phyloP scores from a whole-genome alignment of 2,113 vertebrate species.

The Rhodinocichla rosea region DNA sequence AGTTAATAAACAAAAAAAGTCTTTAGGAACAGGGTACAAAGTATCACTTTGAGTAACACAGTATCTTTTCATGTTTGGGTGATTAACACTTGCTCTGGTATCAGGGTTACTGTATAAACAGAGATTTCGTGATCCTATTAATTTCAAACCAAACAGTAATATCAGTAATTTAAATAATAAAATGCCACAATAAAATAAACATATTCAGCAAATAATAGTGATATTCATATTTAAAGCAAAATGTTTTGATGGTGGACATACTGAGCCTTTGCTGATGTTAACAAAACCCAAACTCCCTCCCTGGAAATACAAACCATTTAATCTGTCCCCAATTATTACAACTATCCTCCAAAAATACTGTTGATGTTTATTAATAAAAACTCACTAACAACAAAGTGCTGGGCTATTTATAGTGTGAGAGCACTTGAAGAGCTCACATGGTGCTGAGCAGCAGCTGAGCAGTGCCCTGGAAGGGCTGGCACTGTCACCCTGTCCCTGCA shows the following conservation, averaged over 20 bases:
- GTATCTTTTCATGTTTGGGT: neutral
- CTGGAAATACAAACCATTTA: neutral
- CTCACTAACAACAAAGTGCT: neutral
- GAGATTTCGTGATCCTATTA: rapidly evolving
- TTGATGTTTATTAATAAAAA: neutral
- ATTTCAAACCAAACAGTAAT: neutral
- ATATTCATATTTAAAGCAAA: neutral
- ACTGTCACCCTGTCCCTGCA: neutral
- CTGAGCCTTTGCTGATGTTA: neutral
- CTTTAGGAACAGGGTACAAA: constrained; percentile 48
- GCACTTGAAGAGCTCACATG: neutral
- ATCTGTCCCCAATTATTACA: neutral
- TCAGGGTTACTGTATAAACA: neutral
- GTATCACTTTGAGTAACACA: neutral
- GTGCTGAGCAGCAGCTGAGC: neutral
- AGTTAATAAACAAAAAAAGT: constrained; percentile 26
- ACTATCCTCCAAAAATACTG: neutral
- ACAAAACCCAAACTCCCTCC: neutral
- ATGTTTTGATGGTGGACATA: neutral
- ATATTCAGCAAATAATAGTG: neutral
- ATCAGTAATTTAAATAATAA: neutral
- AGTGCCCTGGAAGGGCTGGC: neutral
- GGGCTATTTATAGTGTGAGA: neutral
- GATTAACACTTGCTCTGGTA: neutral
- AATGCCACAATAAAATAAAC: neutral